Evolutionary conservation across 2,113 vertebrate genomes (phyloP), one percentile per base, ranked within the genome.

Genomic region (Procavia capensis): DNA sequence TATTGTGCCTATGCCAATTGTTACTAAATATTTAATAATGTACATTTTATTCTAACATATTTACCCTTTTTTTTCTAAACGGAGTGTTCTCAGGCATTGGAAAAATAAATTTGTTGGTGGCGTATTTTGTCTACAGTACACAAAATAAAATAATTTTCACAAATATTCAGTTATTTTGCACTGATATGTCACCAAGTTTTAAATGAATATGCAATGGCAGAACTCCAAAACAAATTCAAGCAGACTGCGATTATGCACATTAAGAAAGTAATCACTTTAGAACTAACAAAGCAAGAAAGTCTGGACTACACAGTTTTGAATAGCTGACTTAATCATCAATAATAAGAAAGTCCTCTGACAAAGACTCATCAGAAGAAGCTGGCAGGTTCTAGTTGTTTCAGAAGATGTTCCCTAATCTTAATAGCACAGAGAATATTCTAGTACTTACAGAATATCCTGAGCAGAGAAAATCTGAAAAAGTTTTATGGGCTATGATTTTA

Each of bases 21-120:
- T 81, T 90, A 89, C 13, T 86, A n/a, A 94, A 94, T 93, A 96
- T 94, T 95, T 93, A 94, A 93, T 89, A 90, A 22, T 24, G 76
- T 17, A 13, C 31, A 90, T 64, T 92, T 81, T 90, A 47, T 91
- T 78, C 45, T 70, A 27, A 36, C 54, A 16, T 47, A 31, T 93
- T 85, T 74, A 25, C 96, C 92, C 63, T 76, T 91, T 87, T 6
- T 89, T 95, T 81, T 50, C 47, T 95, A 89, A 96, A 75, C 45
- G 61, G 87, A 81, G 90, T 72, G 4, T 92, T 57, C 31, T 45
- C 19, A 76, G n/a, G 43, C 11, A 82, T 34, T 43, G 90, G 50
- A 87, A 74, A 54, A 41, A 54, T 96, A 54, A 95, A 92, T 41
- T 6, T 80, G 41, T 89, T 20, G 36, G 11, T 83, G 79, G 72